phyloP scores from a whole-genome alignment of 2,797 vertebrate genomes.

The Sarcoramphus papa region DNA sequence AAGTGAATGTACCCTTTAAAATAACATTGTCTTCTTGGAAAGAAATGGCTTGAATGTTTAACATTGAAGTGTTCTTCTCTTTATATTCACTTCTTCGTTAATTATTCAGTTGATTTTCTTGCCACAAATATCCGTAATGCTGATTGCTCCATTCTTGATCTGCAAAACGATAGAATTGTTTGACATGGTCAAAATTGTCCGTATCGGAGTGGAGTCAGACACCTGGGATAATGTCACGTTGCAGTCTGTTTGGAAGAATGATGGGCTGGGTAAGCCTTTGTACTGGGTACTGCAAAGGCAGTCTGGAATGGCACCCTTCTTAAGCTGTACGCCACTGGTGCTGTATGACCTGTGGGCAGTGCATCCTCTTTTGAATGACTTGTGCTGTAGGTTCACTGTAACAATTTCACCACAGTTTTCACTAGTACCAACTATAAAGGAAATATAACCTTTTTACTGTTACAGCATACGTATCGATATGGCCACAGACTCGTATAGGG shows the following conservation, averaged over 20 bases:
- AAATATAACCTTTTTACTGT: background rate
- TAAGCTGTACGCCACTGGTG: background rate
- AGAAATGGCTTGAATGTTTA: background rate
- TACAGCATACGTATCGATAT: fast-evolving
- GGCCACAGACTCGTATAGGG: background rate
- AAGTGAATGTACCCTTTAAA: background rate
- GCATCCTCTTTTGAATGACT: too few species aligned
- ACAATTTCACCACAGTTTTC: background rate
- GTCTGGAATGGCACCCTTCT: background rate
- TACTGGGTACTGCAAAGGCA: background rate
- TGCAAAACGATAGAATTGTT: background rate
- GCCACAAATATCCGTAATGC: background rate
- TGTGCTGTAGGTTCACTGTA: background rate
- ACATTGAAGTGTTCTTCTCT: background rate
- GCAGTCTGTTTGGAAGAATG: background rate
- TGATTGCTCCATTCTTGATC: background rate
- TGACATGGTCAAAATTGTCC: fast-evolving
- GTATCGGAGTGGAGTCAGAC: background rate
- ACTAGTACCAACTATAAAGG: background rate
- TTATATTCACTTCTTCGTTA: background rate
- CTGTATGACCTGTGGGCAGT: fast-evolving
- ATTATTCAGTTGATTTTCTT: background rate
- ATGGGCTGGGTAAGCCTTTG: background rate
- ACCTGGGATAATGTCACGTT: fast-evolving
- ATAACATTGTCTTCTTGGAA: background rate